Evolutionary conservation across 1,140 invertebrate species (phyloP), one percentile per base, ranked within the genome.

Genomic region (Brachionus plicatilis): DNA sequence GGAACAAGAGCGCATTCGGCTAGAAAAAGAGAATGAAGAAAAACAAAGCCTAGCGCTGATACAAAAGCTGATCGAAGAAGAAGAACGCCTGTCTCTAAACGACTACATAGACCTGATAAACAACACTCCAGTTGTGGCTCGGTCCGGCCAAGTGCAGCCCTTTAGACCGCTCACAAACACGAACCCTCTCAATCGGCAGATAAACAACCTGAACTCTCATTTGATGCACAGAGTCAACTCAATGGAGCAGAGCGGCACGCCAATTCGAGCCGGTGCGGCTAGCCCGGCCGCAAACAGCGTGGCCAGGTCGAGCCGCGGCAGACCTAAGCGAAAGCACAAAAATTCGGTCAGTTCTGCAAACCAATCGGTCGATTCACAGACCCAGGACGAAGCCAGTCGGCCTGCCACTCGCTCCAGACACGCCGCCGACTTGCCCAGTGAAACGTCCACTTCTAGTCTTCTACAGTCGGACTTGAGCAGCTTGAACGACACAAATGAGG

Each of bases 21-120:
- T 14, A 12, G 72, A 76, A 76, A 76, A 76, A 50, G 72, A 76
- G 24, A 76, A 76, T 1, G 72, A 76, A 47, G 72, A 76, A 76
- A 76, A 76, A 12, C 43, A 76, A 20, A 76, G 72, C 14, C 45
- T 76, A 14, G 72, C 53, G 27, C 9, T 76, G 9, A 76, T 76
- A 50, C 72, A 76, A 50, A 76, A 76, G 20, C 27, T 76, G 27
- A 76, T 76, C 9, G 1, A 50, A 47, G 43, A 76, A 76, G 72
- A 76, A 76, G 72, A 76, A 47, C 41, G 45, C 7, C 1, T 76
- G 11, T 76, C 72, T n/a, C 9, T 76, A 37, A 76, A 29, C n/a
- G 72, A 76, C 43, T 76, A 76, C 27, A 50, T 76, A 37, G 50
- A 14, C 8, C 2, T 76, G 27, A 4, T 76, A 29, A 76, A 76